Base-by-base conservation (phyloP, 2,888 invertebrate genomes). In the Erebia ligea region DNA sequence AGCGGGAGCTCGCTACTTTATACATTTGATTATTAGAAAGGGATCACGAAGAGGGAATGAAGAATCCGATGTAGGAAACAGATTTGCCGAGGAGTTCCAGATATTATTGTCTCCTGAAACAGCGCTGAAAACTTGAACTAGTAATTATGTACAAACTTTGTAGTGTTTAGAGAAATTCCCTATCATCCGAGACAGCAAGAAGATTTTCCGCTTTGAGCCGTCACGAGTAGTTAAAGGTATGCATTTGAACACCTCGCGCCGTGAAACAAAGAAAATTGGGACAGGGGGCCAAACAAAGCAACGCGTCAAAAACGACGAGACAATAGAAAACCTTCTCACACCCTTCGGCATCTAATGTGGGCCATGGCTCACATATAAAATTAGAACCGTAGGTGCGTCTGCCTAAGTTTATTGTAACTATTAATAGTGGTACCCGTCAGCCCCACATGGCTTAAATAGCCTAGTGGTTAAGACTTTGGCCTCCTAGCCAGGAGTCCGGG, bases 211-310 rank as follows among this genome's bases (percentile, higher is more conserved):
- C 48, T 68, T 69, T 25, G 67, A 19, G 62, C 63, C 52, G 67
- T 40, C 63, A 63, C 50, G 63, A 40, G 48, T 69, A 72, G 42
- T n/a, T 68, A 52, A 50, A 68, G 63, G 72, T 66, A 59, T 63
- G 68, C 68, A 67, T 68, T 70, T 68, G 57, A 61, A 72, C 34
- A 34, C 34, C 34, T 34, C 34, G 34, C 34, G 69, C 52, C 40
- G 70, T 74, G 66, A 59, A 72, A 72, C 45, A 68, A 62, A 25
- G 52, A 40, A 67, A 74, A 74, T 72, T 72, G 59, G 74, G 74
- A 50, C 70, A 66, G 68, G 70, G 63, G 58, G 67, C 67, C 69
- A 73, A 71, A 74, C 74, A 74, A 74, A 72, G 74, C 70, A 62
- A 50, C 56, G 68, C 63, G 74, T 74, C 67, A 68, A 72, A 74